These are phyloP conservation scores for Proisotoma minuta DNA, from an alignment of 2,888 invertebrate species.

Conservation along the genomic window DNA sequence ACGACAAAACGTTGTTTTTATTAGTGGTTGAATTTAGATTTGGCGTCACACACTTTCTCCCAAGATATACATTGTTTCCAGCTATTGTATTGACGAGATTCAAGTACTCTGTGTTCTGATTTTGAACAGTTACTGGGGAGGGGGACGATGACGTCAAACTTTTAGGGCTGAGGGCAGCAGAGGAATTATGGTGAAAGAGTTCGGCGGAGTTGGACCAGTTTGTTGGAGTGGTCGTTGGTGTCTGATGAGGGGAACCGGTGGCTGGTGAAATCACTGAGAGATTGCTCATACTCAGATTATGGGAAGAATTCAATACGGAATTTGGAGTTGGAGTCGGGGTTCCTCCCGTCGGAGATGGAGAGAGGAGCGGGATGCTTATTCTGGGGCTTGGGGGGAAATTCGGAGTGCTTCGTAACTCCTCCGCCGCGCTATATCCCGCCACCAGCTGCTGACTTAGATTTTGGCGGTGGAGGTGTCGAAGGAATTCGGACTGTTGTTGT, in stretches of 20 bases:
- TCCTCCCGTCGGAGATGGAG: slow-evolving; percentile 24
- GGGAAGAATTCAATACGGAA: slow-evolving; percentile 14
- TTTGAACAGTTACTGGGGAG: slow-evolving; percentile 44
- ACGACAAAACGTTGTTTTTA: neutral
- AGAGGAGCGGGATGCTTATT: slow-evolving; percentile 37
- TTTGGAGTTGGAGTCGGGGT: slow-evolving; percentile 33
- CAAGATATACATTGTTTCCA: neutral
- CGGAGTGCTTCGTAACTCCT: slow-evolving; percentile 22
- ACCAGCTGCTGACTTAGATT: slow-evolving; percentile 5
- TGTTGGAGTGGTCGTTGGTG: slow-evolving; percentile 14
- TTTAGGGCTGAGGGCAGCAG: slow-evolving; percentile 43
- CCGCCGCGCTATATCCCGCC: neutral
- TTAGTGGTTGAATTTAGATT: slow-evolving; percentile 25
- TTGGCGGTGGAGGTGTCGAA: neutral
- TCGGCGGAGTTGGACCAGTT: slow-evolving; percentile 36
- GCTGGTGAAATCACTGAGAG: slow-evolving; percentile 5
- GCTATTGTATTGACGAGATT: neutral
- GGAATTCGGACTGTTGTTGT: slow-evolving; percentile 1
- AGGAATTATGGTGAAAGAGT: slow-evolving; percentile 37
- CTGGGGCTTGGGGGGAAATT: slow-evolving; percentile 26
- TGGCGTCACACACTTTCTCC: slow-evolving; percentile 30
- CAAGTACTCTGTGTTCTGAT: slow-evolving; percentile 14
- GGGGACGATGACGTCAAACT: slow-evolving; percentile 45
- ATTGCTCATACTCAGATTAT: slow-evolving; percentile 20
- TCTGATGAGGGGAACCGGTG: slow-evolving; percentile 16